These are phyloP conservation scores for Drosophila yooni DNA, from an alignment of 2,888 invertebrate genomes.

Conservation along the genomic window DNA sequence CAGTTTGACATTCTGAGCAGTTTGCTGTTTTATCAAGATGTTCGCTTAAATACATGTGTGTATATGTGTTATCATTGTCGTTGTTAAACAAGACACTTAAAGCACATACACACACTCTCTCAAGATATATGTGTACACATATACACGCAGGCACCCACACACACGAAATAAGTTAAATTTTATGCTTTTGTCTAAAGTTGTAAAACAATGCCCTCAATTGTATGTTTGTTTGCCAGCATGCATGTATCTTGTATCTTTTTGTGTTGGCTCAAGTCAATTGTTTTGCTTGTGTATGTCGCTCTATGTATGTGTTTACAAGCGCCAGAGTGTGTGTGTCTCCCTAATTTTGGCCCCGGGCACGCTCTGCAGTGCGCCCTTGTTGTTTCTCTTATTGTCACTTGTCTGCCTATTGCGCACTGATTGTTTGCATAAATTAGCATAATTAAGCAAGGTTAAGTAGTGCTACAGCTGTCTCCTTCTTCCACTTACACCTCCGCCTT, in stretches of 20 bases:
- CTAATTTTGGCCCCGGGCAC: constrained; percentile 62
- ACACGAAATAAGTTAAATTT: constrained; percentile 67
- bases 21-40: constrained; percentile 54
- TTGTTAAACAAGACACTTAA: constrained; percentile 80
- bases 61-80: constrained; percentile 71
- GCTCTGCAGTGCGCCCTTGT: constrained; percentile 42
- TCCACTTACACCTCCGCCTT: neutral
- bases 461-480: neutral
- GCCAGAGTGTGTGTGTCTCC: constrained; percentile 27
- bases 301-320: constrained; percentile 12
- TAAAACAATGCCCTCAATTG: constrained; percentile 73
- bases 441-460: constrained; percentile 68
- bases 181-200: constrained; percentile 74
- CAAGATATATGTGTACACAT: constrained; percentile 1
- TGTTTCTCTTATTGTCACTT: constrained; percentile 65
- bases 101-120: constrained; percentile 35
- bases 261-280: constrained; percentile 72
- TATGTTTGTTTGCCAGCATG: constrained; percentile 39
- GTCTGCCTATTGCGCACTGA: constrained; percentile 75
- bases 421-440: constrained; percentile 80
- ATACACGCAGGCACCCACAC: constrained; percentile 13
- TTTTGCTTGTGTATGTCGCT: constrained; percentile 56
- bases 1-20: constrained; percentile 52
- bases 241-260: constrained; percentile 74
- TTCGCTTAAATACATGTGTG: constrained; percentile 32